Percentiles rank a stretch among this genome's conserved stretches.
phyloP scores from a whole-genome alignment of 2,113 vertebrate genomes.

The Paraplagusia blochii region DNA sequence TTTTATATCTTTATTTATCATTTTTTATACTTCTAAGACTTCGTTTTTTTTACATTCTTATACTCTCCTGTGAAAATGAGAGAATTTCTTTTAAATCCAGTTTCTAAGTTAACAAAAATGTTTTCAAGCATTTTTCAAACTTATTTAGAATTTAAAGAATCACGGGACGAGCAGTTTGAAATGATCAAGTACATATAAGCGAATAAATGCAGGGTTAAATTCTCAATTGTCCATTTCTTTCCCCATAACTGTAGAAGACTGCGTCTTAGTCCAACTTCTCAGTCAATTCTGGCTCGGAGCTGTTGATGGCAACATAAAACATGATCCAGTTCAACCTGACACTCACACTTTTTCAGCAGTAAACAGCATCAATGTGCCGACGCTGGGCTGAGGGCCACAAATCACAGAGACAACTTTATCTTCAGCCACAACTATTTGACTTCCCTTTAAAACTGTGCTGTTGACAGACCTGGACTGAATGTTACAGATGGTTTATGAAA shows the following conservation, averaged over 20 bases:
- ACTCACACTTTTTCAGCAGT: constrained; percentile 32
- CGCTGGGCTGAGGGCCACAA: constrained; percentile 13
- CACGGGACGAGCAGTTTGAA: too few relatives aligned
- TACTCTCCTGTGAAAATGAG: too few relatives aligned
- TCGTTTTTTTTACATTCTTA: too few relatives aligned
- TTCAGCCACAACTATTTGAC: constrained; percentile 25
- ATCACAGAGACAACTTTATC: constrained; percentile 20
- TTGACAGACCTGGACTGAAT: constrained; percentile 56
- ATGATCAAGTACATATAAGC: too few relatives aligned
- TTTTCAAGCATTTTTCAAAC: too few relatives aligned
- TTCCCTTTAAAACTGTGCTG: constrained; percentile 36
- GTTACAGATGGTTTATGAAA: constrained; percentile 75
- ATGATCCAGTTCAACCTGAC: constrained; percentile 19
- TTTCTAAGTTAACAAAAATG: too few relatives aligned
- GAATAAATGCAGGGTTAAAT: too few relatives aligned
- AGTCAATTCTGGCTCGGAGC: constrained; percentile 13
- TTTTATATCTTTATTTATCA: too few relatives aligned
- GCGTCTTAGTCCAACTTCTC: background rate
- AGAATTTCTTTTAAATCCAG: too few relatives aligned
- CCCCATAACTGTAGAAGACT: too few relatives aligned
- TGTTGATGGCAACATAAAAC: constrained; percentile 18
- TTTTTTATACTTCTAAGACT: background rate
- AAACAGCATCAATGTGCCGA: constrained; percentile 12
- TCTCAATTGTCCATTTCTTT: background rate
- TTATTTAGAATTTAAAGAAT: too few relatives aligned